Base-by-base conservation (phyloP, 2,113 vertebrate species). In the Micronisus gabar region DNA sequence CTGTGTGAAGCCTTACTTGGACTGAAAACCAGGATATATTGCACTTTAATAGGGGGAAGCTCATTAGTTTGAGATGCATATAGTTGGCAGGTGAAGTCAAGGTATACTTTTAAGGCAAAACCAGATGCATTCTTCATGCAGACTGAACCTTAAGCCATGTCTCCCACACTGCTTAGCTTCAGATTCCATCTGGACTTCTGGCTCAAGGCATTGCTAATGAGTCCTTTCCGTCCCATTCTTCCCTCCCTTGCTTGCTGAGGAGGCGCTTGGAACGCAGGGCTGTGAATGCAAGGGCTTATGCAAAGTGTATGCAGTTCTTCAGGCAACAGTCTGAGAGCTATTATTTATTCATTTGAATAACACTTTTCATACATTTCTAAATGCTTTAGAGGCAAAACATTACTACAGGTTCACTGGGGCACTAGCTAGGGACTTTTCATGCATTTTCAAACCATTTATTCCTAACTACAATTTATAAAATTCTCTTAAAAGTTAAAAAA, bases 291-390 rank as follows among this genome's bases (percentile, higher is more conserved):
- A 74, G 45, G 43, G 59, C 66, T 95, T 95, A 70, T 82, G 89
- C 62, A 93, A 78, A 81, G 59, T 38, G 11, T 38, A 63, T 55
- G 92, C 62, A 29, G 38, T 19, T 94, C 80, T 93, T n/a, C 58
- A 83, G 85, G 90, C 91, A 95, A 50, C 50, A 86, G 71, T 27
- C 56, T 74, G 55, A 81, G 63, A 62, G 47, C 65, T 94, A 41
- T 86, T 73, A 80, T 96, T 97, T 96, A 91, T 92, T 93, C 82
- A 36, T 43, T 81, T 86, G 73, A 95, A 91, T 74, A 96, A 92
- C 34, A 45, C 38, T 86, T 68, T 17, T 73, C 81, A 7, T 66
- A 40, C 43, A 72, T 82, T 70, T 88, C 76, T 27, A 38, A 91
- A 18, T 26, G 78, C 66, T 95, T 74, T 11, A 73, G 73, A 81